These are phyloP conservation scores for Microplitis mediator DNA, from an alignment of 1,140 invertebrate genomes.

Conservation along the genomic window DNA sequence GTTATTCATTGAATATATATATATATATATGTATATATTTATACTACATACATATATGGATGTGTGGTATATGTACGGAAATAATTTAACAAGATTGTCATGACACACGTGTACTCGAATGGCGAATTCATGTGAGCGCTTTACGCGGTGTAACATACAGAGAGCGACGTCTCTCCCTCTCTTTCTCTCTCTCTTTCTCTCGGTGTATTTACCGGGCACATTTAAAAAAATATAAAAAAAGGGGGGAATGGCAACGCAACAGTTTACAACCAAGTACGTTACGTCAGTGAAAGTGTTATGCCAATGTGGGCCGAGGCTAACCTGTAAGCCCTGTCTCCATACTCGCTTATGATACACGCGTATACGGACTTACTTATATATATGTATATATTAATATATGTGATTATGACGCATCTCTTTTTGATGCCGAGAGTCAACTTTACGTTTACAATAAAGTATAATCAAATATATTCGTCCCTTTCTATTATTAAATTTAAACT, in stretches of 20 bases:
- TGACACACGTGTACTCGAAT: background rate
- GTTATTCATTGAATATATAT: too few relatives aligned
- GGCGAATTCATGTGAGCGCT: background rate
- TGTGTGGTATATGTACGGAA: background rate
- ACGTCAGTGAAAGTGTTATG: slow-evolving; percentile 65
- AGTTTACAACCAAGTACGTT: slow-evolving; percentile 61
- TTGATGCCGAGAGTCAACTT: background rate
- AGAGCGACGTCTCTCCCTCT: too few relatives aligned
- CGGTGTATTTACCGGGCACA: background rate
- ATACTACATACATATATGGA: background rate
- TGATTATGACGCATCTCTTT: background rate
- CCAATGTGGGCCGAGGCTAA: slow-evolving; percentile 64
- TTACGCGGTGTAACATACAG: background rate
- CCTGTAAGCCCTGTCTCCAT: slow-evolving; percentile 55
- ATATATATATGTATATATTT: too few relatives aligned
- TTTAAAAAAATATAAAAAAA: slow-evolving; percentile 13
- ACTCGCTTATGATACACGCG: slow-evolving; percentile 20
- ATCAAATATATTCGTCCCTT: too few relatives aligned
- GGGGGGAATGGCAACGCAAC: slow-evolving; percentile 52
- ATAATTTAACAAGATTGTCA: background rate
- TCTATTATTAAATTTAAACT: too few relatives aligned
- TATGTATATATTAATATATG: background rate
- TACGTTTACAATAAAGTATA: background rate
- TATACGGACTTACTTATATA: slow-evolving; percentile 15
- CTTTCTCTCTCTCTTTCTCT: background rate